A percentile compares a stretch with the other conserved stretches of the same genome.
Conservation (phyloP, 2,797 vertebrate species). For the Propithecus deckenii region DNA sequence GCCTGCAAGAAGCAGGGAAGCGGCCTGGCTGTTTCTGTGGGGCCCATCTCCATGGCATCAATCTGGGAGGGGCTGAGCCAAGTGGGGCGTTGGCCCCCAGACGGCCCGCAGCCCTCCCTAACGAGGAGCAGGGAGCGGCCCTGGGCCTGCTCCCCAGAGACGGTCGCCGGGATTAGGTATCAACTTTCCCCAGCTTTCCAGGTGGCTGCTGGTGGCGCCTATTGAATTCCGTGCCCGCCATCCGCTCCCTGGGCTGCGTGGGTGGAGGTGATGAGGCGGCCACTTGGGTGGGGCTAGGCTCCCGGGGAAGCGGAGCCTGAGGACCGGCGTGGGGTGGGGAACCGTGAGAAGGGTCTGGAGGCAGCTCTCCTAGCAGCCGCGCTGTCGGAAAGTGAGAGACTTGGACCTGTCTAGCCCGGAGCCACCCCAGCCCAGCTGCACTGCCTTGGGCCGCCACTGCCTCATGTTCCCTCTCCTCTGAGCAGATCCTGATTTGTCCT, state of each 20-base stretch:
- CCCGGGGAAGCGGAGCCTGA: background rate
- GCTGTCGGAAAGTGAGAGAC: background rate
- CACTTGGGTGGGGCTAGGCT: background rate
- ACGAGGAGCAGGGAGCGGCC: slow-evolving; percentile 42
- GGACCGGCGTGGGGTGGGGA: background rate
- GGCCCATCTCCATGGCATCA: slow-evolving; percentile 46
- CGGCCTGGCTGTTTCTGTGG: background rate
- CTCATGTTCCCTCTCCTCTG: background rate
- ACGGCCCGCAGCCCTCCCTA: background rate
- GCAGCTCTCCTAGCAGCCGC: background rate
- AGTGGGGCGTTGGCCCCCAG: slow-evolving; percentile 56
- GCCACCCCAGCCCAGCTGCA: background rate
- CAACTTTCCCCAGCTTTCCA: slow-evolving; percentile 76
- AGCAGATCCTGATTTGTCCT: background rate
- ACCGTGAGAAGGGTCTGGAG: background rate
- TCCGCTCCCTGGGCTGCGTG: slow-evolving; percentile 24
- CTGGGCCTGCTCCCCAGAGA: slow-evolving; percentile 65
- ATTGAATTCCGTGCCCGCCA: slow-evolving; percentile 71
- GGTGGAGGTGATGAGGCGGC: slow-evolving; percentile 61
- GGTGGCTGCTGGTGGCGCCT: slow-evolving; percentile 73
- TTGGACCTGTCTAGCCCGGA: background rate
- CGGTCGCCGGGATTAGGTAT: slow-evolving; percentile 68
- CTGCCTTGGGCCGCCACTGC: background rate
- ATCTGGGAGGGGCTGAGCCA: background rate
- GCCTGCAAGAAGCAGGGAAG: background rate